These are phyloP conservation scores for Morone chrysops DNA, from an alignment of 2,113 vertebrate species.

Conservation along the genomic window DNA sequence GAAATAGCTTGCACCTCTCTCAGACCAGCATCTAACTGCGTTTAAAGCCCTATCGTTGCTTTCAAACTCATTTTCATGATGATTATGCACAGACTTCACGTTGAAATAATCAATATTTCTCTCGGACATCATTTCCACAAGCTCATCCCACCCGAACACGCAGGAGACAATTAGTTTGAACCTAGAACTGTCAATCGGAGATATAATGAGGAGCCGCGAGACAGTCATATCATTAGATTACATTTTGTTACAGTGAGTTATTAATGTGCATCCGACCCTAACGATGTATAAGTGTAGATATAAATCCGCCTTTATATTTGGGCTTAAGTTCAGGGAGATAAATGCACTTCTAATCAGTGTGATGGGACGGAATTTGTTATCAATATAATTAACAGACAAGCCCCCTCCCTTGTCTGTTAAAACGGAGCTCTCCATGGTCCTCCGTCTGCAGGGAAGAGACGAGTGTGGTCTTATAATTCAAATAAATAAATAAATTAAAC, in stretches of 20 bases:
- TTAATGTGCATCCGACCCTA: slow-evolving; percentile 64
- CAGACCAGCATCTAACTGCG: background rate
- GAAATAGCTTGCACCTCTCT: background rate
- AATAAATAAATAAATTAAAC: slow-evolving; percentile 8
- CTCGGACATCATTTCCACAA: slow-evolving; percentile 75
- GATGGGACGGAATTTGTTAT: slow-evolving; percentile 40
- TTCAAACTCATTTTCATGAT: slow-evolving; percentile 7
- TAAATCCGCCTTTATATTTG: background rate
- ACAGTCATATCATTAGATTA: slow-evolving; percentile 71
- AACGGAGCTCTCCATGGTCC: slow-evolving; percentile 82
- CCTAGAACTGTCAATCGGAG: slow-evolving; percentile 75
- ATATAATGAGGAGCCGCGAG: slow-evolving; percentile 76
- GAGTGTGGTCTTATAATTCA: background rate
- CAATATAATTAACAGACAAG: slow-evolving; percentile 60
- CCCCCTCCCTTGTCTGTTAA: background rate
- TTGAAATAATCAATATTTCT: slow-evolving; percentile 60
- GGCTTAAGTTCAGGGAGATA: background rate
- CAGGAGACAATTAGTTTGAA: slow-evolving; percentile 75
- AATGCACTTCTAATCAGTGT: slow-evolving; percentile 4
- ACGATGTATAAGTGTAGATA: background rate
- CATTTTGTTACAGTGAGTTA: slow-evolving; percentile 58
- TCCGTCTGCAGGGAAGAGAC: slow-evolving; percentile 16
- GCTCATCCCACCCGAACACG: slow-evolving; percentile 73
- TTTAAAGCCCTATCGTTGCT: background rate
- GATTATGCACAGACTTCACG: background rate